Base-by-base conservation (phyloP, 2,888 invertebrate species). In the Epinotia brunnichana region DNA sequence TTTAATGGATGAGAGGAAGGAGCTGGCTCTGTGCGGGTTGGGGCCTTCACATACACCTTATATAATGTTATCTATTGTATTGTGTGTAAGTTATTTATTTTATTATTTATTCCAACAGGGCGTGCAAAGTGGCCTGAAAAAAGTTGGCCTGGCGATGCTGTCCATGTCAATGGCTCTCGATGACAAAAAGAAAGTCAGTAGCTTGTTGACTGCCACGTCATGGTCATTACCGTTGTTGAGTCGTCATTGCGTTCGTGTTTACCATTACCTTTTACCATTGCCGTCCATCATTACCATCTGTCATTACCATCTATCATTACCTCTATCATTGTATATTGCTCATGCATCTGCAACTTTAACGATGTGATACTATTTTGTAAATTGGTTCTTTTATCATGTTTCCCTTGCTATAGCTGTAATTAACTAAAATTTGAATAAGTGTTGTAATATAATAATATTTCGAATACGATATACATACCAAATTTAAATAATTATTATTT, bases 121-220 rank as follows among this genome's bases (percentile, higher is more conserved):
- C 59, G 87, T 90, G 74, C 88, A 88, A 80, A 85, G 79, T 80
- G 89, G 91, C 35, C 82, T 92, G 76, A 90, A 85, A 86, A 90
- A 82, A 78, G 89, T 91, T 56, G 92, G 90, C 13, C 76, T 90
- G 85, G 92, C 92, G 79, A 85, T 92, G 88, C 85, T 92, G 82
- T 87, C 91, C 1, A 80, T 92, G 48, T 85, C 92, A 29, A 85
- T 92, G 61, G 87, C 89, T 1, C 78, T 87, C 69, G 86, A 85
- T 80, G 87, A 87, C 75, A 89, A 84, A 81, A 86, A 86, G 71
- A 90, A 92, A 92, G 92, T 92, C 85, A 89, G 92, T 92, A 84
- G 81, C 77, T 80, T 76, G 77, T 81, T 78, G 79, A 79, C 81
- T 82, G 82, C 82, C 82, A 69, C 77, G 57, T 67, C 41, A 67